These are phyloP conservation scores for Lophura nycthemera DNA, from an alignment of 2,113 vertebrate genomes.

Conservation along the genomic window DNA sequence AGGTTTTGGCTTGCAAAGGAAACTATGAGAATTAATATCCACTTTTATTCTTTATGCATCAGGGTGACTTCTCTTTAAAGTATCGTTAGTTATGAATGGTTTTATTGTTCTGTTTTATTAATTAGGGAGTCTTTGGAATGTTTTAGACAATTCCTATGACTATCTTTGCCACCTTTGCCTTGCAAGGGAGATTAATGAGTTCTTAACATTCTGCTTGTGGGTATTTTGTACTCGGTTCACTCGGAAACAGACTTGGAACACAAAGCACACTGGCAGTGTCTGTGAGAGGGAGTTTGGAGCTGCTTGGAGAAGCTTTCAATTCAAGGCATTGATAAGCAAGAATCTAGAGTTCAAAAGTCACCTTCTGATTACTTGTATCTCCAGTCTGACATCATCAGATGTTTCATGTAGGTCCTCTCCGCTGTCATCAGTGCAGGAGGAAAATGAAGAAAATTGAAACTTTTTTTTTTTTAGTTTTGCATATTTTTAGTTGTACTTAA, in stretches of 20 bases:
- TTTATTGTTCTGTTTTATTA: not conserved
- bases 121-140: not conserved
- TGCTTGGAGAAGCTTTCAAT: not conserved
- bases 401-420: not conserved
- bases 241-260: not conserved
- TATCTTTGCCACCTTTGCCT: not conserved
- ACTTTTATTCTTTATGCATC: not conserved
- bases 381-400: not conserved
- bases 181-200: not conserved
- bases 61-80: not conserved
- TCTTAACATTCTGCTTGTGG: not conserved
- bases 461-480: not conserved
- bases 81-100: not conserved
- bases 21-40: not conserved
- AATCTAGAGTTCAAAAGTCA: not conserved
- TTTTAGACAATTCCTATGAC: not conserved
- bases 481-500: constrained; percentile 2
- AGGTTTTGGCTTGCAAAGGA: not conserved
- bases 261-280: not conserved
- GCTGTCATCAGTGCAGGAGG: not conserved
- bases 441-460: not conserved
- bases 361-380: not conserved
- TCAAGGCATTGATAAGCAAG: not conserved
- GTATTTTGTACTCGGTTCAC: not conserved
- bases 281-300: not conserved